Evolutionary conservation across 2,888 invertebrate species (phyloP), one percentile per base, ranked within the genome.

Genomic region (Polydrusus tereticollis): DNA sequence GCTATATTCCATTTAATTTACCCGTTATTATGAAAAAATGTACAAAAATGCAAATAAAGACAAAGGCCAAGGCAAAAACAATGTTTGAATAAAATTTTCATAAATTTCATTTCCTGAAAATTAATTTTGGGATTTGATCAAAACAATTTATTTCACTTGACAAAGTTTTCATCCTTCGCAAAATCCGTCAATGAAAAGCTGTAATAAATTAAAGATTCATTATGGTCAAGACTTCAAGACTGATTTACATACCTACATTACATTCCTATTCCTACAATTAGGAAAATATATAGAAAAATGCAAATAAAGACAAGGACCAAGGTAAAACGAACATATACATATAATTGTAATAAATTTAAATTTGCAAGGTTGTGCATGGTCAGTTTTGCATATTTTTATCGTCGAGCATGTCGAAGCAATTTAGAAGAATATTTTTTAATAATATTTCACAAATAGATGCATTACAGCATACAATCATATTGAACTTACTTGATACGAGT

Each of bases 311-410:
- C 18, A 20, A 45, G 20, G 18, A 21, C 5, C 47, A 47, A 47
- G 47, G 20, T 47, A 20, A 20, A 47, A 47, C 8, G 21, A 47
- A 47, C 47, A 20, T 45, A 20, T 45, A 20, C 26, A 50, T 26
- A n/a, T 50, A 12, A 23, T 26, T 50, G 52, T 29, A 52, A 52
- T 52, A 52, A 52, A 29, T 52, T 29, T 52, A 52, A 50, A 29
- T 52, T 26, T 3, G 52, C 52, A 62, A 62, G 62, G 47, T 62
- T 62, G 47, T 45, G 62, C 47, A 62, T 62, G 62, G 62, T 62
- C 62, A 62, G 33, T 45, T 62, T 45, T 52, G 8, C 52, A 47
- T 62, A 29, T 62, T 43, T 47, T 45, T 62, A 62, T 16, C 16
- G 29, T 10, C 12, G 29, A 62, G 14, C 62, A 62, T 18, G 47